phyloP scores from a whole-genome alignment of 2,113 vertebrate species.

The Oxyura jamaicensis region DNA sequence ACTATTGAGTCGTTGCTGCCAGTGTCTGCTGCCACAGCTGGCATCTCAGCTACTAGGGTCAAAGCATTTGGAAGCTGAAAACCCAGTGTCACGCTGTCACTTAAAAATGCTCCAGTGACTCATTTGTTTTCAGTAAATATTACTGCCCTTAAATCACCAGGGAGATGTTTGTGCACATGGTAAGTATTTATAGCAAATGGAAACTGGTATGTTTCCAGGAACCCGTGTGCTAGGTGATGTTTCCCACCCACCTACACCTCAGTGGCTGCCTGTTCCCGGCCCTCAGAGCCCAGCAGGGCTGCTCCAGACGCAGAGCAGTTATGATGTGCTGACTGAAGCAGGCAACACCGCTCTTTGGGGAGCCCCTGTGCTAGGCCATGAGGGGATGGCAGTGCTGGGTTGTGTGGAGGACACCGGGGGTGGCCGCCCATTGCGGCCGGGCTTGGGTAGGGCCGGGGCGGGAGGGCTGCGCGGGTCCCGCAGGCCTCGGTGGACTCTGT shows the following conservation, averaged over 20 bases:
- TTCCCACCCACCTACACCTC: rapidly evolving
- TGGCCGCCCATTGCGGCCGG: rapidly evolving
- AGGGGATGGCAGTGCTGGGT: not conserved
- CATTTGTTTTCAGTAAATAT: not conserved
- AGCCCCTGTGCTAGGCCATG: rapidly evolving
- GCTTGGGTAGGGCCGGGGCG: too few relatives aligned
- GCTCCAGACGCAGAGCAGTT: rapidly evolving
- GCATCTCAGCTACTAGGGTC: not conserved
- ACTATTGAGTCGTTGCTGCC: rapidly evolving
- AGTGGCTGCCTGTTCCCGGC: rapidly evolving
- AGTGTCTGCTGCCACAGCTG: not conserved
- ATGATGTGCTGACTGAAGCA: not conserved
- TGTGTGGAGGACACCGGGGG: rapidly evolving
- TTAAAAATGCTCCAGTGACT: rapidly evolving
- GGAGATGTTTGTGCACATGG: not conserved
- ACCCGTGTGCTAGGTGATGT: not conserved
- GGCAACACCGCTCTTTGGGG: rapidly evolving
- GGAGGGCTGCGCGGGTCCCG: too few relatives aligned
- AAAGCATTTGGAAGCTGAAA: not conserved
- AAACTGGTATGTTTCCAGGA: not conserved
- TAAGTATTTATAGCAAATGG: not conserved
- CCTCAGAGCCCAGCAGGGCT: rapidly evolving
- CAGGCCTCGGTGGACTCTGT: too few relatives aligned
- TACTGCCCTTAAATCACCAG: not conserved
- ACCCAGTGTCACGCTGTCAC: too few relatives aligned